Evolutionary conservation across 2,797 vertebrate species (phyloP).

Genomic region (Propithecus perrieri): DNA sequence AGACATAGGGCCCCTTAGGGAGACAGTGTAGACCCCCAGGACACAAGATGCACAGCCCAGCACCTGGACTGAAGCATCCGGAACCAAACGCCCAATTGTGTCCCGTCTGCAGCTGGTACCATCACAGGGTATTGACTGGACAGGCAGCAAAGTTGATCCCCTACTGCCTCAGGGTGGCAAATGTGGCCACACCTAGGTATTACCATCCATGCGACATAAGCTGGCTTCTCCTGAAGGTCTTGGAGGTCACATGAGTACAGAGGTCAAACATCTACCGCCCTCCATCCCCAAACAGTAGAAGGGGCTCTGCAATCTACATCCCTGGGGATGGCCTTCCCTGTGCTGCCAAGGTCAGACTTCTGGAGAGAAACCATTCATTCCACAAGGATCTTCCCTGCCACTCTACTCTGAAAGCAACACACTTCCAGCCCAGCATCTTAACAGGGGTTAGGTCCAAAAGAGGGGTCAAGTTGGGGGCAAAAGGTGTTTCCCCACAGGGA

Average conservation of each 20-base stretch:
- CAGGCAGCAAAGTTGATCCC: not conserved
- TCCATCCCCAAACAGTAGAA: not conserved
- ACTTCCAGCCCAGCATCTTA: not conserved
- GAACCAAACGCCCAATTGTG: not conserved
- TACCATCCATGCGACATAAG: not conserved
- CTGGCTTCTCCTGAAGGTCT: slow-evolving; percentile 1
- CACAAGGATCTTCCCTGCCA: not conserved
- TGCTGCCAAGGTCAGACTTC: not conserved
- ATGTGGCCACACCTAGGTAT: not conserved
- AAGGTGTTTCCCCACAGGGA: not conserved
- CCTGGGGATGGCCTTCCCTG: not conserved
- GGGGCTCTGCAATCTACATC: not conserved
- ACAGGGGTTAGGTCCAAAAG: not conserved
- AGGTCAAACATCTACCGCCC: not conserved
- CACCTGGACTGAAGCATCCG: not conserved
- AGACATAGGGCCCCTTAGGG: not conserved
- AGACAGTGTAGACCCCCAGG: not conserved
- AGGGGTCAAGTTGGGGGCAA: not conserved
- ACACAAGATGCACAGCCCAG: not conserved
- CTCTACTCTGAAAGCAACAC: not conserved
- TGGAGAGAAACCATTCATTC: not conserved
- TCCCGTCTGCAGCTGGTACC: not conserved
- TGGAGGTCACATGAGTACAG: not conserved
- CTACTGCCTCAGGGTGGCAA: not conserved
- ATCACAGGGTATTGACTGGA: not conserved